Evolutionary conservation across 2,797 vertebrate species (phyloP), one percentile per base, ranked within the genome.

Genomic region (Etheostoma perlongum): DNA sequence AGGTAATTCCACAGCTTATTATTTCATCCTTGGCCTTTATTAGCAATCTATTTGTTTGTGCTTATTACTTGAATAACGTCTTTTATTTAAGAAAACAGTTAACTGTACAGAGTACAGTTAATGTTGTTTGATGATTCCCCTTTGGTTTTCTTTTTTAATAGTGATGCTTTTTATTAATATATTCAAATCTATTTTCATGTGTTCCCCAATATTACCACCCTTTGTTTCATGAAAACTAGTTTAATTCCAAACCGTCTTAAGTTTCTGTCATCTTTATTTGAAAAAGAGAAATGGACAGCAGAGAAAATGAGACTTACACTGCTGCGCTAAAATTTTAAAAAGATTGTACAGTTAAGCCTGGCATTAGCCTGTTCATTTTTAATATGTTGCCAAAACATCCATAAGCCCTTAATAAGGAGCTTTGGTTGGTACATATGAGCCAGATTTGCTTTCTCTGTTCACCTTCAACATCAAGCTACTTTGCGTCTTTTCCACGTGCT

Each of bases 401-500:
- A 36, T 7, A 44, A 25, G 72, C 16, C 55, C 13, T 74, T 14
- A 19, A 57, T 53, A 19, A 69, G 30, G 62, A 23, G n/a, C 44
- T 81, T 60, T 73, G 55, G 59, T 74, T 15, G n/a, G 27, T 19
- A 48, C 25, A 51, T 40, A 9, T 5, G 21, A 74, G 67, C 52
- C 51, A 73, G 48, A 52, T 47, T 59, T 69, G n/a, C 36, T 64
- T 23, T 71, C 42, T 47, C 75, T 8, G 59, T 89, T 90, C 86
- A 88, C 84, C 88, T 91, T 90, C 76, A 86, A 1, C 65, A 67
- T 74, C 62, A 14, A 40, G 18, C 27, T 59, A 63, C 73, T 84
- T 69, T 63, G 12, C 3, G 63, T 83, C 80, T 74, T 69, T 61
- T 49, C 74, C 63, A 53, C 48, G 48, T 13, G 12, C 53, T 69